These are phyloP conservation scores for Lumbricus terrestris DNA, from an alignment of 2,888 invertebrate genomes.

Conservation along the genomic window DNA sequence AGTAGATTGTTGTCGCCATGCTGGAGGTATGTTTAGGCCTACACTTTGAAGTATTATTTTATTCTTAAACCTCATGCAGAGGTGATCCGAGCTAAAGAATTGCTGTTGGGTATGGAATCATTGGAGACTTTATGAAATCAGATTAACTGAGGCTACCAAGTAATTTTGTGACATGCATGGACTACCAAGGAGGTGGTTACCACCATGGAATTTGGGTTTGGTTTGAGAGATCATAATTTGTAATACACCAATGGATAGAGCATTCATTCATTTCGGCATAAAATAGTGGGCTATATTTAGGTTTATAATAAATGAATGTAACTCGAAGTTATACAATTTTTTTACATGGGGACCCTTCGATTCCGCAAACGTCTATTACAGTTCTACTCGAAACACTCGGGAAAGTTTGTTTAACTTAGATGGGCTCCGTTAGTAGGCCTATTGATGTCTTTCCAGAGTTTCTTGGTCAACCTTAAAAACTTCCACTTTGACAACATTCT, in stretches of 20 bases:
- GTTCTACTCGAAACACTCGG: neutral
- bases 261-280: too few relatives aligned
- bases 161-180: neutral
- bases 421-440: too few relatives aligned
- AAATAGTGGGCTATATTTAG: too few relatives aligned
- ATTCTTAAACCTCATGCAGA: neutral
- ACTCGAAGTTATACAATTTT: too few relatives aligned
- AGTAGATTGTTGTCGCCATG: neutral
- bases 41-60: neutral
- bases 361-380: too few relatives aligned
- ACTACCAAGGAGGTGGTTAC: too few relatives aligned
- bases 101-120: too few relatives aligned
- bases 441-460: neutral
- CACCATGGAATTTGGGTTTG: too few relatives aligned
- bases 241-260: too few relatives aligned
- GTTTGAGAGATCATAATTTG: too few relatives aligned
- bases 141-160: neutral
- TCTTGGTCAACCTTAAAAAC: neutral
- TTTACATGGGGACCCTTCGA: too few relatives aligned
- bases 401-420: neutral
- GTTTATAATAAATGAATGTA: too few relatives aligned
- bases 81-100: neutral
- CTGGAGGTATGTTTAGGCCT: neutral
- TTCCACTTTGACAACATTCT: neutral
- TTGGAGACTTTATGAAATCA: neutral